Evolutionary conservation across 2,113 vertebrate genomes (phyloP), one percentile per base, ranked within the genome.

Genomic region (Trematocara unimaculatum): DNA sequence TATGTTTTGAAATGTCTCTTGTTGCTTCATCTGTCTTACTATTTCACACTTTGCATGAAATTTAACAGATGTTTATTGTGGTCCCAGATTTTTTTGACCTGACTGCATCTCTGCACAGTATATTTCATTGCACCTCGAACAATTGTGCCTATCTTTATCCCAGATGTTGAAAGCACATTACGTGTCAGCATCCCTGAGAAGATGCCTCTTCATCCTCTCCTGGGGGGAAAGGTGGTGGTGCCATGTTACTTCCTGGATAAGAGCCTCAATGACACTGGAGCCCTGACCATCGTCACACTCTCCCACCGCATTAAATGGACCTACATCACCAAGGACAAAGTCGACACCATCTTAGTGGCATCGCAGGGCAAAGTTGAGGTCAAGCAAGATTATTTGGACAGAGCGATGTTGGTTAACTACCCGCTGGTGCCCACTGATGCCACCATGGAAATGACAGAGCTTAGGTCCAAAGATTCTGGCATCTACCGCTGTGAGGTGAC

Each of bases 231-330:
- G 78, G 88, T 98, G 86, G 96, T 97, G 90, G 97, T 99, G 86
- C 98, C 98, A 2, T 99, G 99, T 86, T 99, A 99, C 95, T 99
- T 98, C 95, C 97, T 97, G 42, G 97, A 98, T 94, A 97, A 97
- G 6, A 93, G 96, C 26, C 94, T 97, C 47, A 95, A 97, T 1
- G 97, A 98, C 89, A 97, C 97, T 40, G 97, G 96, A 5, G 95
- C 97, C 3, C 96, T 96, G 2, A 96, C 95, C 42, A 87, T 95
- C 0, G 56, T 94, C 4, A 96, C 98, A 1, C 96, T 98, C 15
- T 91, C 97, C 55, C 97, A 99, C 1, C 96, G 97, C 55, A 98
- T 99, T 96, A 99, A 98, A 87, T 99, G 99, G 99, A 98, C 97
- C 93, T 97, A 96, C 14, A 85, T 98, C 33, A 96, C 96, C 20